Evolutionary conservation across 2,888 invertebrate species (phyloP).

Genomic region (Cataglyphis cursor): DNA sequence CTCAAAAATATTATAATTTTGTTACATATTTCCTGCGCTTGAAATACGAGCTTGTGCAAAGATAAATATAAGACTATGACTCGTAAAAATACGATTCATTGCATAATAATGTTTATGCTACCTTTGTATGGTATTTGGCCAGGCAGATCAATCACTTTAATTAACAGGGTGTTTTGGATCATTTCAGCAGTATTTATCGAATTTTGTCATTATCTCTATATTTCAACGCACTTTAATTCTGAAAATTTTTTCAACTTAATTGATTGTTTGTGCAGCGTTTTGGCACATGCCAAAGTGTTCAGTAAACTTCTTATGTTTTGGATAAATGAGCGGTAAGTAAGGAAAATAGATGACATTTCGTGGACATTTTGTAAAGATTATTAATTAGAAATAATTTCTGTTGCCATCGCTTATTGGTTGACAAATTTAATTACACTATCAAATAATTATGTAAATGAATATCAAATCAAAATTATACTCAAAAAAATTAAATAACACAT

Average conservation of each 20-base stretch:
- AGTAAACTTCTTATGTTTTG: constrained; percentile 19
- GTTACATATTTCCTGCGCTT: neutral
- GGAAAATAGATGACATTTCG: neutral
- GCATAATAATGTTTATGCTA: neutral
- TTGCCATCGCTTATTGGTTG: neutral
- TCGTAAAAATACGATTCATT: constrained; percentile 23
- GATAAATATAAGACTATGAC: constrained; percentile 5
- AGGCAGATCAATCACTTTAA: neutral
- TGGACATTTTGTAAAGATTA: neutral
- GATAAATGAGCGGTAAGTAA: constrained; percentile 34
- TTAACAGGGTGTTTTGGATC: constrained; percentile 22
- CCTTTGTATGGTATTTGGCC: constrained; percentile 21
- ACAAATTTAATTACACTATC: neutral
- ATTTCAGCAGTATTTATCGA: neutral
- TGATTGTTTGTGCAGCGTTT: constrained; percentile 17
- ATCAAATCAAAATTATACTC: neutral
- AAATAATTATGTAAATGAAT: neutral
- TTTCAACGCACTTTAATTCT: constrained; percentile 1
- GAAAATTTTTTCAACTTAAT: constrained; percentile 28
- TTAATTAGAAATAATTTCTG: neutral
- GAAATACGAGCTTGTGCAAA: neutral
- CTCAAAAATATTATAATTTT: neutral
- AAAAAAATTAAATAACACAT: neutral
- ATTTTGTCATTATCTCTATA: constrained; percentile 35
- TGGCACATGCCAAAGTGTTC: constrained; percentile 4